Evolutionary conservation across 2,888 invertebrate species (phyloP).

Genomic region (Alsophila aescularia): DNA sequence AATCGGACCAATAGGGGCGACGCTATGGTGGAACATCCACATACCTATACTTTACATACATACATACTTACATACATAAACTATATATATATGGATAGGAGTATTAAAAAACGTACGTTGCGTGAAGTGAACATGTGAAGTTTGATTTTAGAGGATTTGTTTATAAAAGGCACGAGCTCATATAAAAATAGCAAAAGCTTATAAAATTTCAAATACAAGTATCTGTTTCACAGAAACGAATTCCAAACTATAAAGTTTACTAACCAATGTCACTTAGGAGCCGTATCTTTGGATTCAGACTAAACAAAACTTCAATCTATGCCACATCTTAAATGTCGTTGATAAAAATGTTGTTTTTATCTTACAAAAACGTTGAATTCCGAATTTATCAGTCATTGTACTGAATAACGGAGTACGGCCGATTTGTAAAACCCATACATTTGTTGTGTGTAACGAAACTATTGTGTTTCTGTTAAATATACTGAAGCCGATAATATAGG

Average conservation of each 20-base stretch:
- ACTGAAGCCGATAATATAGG: too few species aligned
- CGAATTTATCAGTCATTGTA: conserved; percentile 15
- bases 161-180: conserved; percentile 2
- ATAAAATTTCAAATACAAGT: conserved; percentile 10
- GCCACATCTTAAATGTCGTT: conserved; percentile 10
- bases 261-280: conserved; percentile 17
- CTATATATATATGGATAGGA: too few species aligned
- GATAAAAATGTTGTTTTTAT: not conserved
- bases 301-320: conserved; percentile 22
- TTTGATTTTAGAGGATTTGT: not conserved
- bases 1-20: too few species aligned
- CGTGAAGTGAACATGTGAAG: not conserved
- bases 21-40: too few species aligned
- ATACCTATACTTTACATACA: too few species aligned
- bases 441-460: too few species aligned
- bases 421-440: too few species aligned
- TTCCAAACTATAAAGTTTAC: conserved; percentile 15
- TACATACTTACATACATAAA: too few species aligned
- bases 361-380: conserved; percentile 1
- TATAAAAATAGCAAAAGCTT: conserved; percentile 4
- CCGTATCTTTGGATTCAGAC: conserved; percentile 16
- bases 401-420: not conserved
- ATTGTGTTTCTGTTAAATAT: too few species aligned
- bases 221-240: conserved; percentile 12
- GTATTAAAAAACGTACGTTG: not conserved